Evolutionary conservation across 2,888 invertebrate genomes (phyloP).

Genomic region (Cepaea hortensis): DNA sequence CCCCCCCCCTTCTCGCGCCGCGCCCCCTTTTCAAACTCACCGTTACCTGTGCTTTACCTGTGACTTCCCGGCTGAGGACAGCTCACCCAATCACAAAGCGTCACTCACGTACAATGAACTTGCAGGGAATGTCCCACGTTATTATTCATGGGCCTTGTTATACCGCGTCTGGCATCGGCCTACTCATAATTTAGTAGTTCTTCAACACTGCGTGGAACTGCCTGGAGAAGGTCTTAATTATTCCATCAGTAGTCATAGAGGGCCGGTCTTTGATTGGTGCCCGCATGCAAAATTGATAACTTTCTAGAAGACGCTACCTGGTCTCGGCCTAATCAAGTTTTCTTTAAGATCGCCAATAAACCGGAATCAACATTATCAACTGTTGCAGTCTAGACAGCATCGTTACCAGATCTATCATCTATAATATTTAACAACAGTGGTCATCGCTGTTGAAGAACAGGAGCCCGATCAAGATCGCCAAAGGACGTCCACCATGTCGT

Average conservation of each 20-base stretch:
- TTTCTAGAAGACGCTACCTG: not conserved
- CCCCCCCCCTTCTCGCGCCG: not conserved
- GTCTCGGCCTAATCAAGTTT: slow-evolving; percentile 15
- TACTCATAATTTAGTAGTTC: slow-evolving; percentile 50
- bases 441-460: not conserved
- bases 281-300: slow-evolving; percentile 46
- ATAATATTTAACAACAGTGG: not conserved
- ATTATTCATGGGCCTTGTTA: slow-evolving; percentile 48
- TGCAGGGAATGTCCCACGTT: slow-evolving; percentile 26
- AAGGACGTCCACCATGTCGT: slow-evolving; percentile 44
- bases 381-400: not conserved
- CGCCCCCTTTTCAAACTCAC: not conserved
- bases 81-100: slow-evolving; percentile 43
- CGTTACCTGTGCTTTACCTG: slow-evolving; percentile 23
- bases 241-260: not conserved
- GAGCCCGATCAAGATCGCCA: not conserved
- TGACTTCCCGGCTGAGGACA: not conserved
- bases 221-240: slow-evolving; percentile 2
- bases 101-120: slow-evolving; percentile 12
- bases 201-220: not conserved
- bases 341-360: slow-evolving; percentile 12
- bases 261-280: not conserved
- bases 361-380: not conserved
- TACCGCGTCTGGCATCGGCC: slow-evolving; percentile 23
- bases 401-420: not conserved